These are phyloP conservation scores for Acipenser ruthenus DNA, from an alignment of 2,797 vertebrate species.

Conservation along the genomic window DNA sequence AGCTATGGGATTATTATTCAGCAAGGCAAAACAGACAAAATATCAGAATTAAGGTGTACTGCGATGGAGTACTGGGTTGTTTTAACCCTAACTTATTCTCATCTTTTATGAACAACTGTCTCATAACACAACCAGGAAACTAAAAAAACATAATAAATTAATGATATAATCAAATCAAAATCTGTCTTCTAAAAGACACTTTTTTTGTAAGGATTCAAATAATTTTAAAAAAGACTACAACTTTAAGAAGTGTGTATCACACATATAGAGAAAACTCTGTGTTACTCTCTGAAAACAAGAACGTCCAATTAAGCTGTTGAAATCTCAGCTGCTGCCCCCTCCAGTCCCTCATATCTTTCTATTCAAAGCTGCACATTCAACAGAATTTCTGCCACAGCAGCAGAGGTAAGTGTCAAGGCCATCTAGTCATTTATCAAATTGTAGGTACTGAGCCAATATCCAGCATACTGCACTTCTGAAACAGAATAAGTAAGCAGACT, in stretches of 20 bases:
- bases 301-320: conserved; percentile 23
- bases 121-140: no score
- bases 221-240: no score
- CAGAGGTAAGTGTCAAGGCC: conserved; percentile 25
- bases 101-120: no score
- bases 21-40: no score
- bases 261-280: not conserved
- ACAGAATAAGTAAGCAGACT: conserved; percentile 17
- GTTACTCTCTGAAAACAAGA: conserved; percentile 12
- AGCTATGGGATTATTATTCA: no score
- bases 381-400: conserved; percentile 21
- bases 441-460: conserved; percentile 22
- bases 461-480: conserved; percentile 17
- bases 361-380: conserved; percentile 25
- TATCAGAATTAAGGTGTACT: no score
- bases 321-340: conserved; percentile 26
- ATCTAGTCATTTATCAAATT: conserved; percentile 30
- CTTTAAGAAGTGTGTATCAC: not conserved
- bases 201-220: no score
- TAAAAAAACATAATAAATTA: no score
- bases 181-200: no score
- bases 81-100: no score
- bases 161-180: no score
- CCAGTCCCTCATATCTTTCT: conserved; percentile 12
- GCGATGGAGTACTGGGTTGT: no score